Evolutionary conservation across 2,888 invertebrate species (phyloP).

Genomic region (Melanophora roralis): DNA sequence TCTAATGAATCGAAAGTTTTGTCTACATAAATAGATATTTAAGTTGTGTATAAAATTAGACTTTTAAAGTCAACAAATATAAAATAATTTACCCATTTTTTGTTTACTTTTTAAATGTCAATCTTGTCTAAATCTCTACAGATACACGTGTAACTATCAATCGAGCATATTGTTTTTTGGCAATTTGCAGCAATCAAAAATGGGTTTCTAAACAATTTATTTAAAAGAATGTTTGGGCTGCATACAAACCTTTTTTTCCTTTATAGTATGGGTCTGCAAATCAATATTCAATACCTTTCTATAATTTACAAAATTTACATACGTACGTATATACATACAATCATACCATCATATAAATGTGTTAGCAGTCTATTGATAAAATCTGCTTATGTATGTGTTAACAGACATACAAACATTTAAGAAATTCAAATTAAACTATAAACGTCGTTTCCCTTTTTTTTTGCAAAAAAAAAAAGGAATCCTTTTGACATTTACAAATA

Average conservation of each 20-base stretch:
- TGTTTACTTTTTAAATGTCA: neutral
- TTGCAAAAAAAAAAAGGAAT: neutral
- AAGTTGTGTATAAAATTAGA: neutral
- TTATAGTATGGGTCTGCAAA: too few species aligned
- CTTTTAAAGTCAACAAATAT: slow-evolving; percentile 40
- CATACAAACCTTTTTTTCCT: neutral
- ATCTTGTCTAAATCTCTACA: neutral
- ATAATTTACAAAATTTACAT: too few species aligned
- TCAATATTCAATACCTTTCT: neutral
- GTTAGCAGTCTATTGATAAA: slow-evolving; percentile 24
- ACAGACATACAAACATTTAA: neutral
- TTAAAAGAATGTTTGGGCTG: slow-evolving; percentile 6
- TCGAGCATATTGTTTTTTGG: neutral
- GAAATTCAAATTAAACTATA: neutral
- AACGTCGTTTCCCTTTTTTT: neutral
- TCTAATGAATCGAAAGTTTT: neutral
- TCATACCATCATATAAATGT: neutral
- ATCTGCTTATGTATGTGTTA: neutral
- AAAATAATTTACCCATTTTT: slow-evolving; percentile 27
- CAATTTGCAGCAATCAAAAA: slow-evolving; percentile 44
- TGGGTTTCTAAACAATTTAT: slow-evolving; percentile 32
- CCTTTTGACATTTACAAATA: neutral
- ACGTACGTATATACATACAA: too few species aligned
- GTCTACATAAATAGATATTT: neutral
- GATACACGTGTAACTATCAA: neutral